These are phyloP conservation scores for Neodiprion pinetum DNA, from an alignment of 1,140 invertebrate genomes.

Conservation along the genomic window DNA sequence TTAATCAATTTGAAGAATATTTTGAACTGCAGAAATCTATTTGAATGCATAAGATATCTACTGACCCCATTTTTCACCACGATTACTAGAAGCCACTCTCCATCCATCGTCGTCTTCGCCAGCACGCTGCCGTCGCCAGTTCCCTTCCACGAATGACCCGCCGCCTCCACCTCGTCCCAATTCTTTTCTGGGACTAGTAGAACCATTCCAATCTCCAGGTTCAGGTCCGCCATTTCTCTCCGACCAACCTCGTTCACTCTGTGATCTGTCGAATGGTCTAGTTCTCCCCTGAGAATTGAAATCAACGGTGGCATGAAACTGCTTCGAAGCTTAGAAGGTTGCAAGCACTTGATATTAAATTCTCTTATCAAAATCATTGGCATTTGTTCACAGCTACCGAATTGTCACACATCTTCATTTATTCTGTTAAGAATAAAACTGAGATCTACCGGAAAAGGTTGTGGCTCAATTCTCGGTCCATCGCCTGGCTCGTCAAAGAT, in stretches of 20 bases:
- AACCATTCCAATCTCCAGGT: constrained; percentile 66
- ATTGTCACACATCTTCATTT: too few relatives aligned
- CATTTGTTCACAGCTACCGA: too few relatives aligned
- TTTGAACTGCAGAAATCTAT: neutral
- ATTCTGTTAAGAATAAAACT: too few relatives aligned
- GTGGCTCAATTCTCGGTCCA: constrained; percentile 50
- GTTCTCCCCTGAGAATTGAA: constrained; percentile 43
- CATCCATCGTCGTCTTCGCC: constrained; percentile 71
- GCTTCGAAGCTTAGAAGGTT: too few relatives aligned
- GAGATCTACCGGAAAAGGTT: constrained; percentile 49
- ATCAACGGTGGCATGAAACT: too few relatives aligned
- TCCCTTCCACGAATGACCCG: constrained; percentile 65
- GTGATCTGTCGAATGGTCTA: constrained; percentile 56
- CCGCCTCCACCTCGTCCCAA: constrained; percentile 60
- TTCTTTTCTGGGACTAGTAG: constrained; percentile 70
- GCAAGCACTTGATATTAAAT: too few relatives aligned
- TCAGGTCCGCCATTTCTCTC: constrained; percentile 71
- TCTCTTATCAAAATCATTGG: too few relatives aligned
- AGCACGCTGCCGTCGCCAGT: constrained; percentile 68
- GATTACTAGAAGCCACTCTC: constrained; percentile 51
- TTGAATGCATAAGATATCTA: constrained; percentile 19
- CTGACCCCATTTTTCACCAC: constrained; percentile 65
- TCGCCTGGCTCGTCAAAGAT: constrained; percentile 64
- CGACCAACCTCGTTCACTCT: constrained; percentile 64
- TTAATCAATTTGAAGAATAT: too few relatives aligned